A percentile compares a stretch with the other conserved stretches of the same genome.
These are phyloP conservation scores for Drosophila suzukii DNA, from an alignment of 1,140 invertebrate genomes.

Conservation along the genomic window DNA sequence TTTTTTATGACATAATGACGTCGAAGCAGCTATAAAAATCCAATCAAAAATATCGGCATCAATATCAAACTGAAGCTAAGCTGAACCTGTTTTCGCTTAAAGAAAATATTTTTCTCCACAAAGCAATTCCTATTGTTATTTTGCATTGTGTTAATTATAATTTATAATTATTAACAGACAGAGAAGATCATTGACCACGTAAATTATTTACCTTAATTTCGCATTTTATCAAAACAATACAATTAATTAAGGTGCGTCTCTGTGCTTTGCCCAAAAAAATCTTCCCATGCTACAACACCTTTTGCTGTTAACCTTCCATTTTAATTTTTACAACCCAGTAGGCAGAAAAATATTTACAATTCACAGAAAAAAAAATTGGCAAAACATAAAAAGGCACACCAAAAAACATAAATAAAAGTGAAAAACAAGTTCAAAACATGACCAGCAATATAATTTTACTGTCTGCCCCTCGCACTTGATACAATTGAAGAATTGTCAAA, in stretches of 20 bases:
- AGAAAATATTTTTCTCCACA: slow-evolving; percentile 15
- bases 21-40: slow-evolving; percentile 49
- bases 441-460: slow-evolving; percentile 71
- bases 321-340: slow-evolving; percentile 39
- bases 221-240: slow-evolving; percentile 35
- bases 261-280: slow-evolving; percentile 11
- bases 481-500: slow-evolving; percentile 79
- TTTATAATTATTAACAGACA: slow-evolving; percentile 8
- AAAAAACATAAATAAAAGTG: slow-evolving; percentile 35
- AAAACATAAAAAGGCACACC: slow-evolving; percentile 49
- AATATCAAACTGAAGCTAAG: neutral
- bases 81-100: slow-evolving; percentile 45
- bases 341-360: slow-evolving; percentile 38
- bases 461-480: slow-evolving; percentile 40
- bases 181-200: slow-evolving; percentile 47
- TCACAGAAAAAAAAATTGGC: slow-evolving; percentile 54
- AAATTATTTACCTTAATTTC: slow-evolving; percentile 29
- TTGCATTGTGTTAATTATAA: slow-evolving; percentile 8
- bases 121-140: slow-evolving; percentile 18
- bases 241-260: slow-evolving; percentile 9
- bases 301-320: slow-evolving; percentile 42
- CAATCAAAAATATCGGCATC: slow-evolving; percentile 32
- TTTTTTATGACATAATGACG: slow-evolving; percentile 49
- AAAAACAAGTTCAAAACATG: slow-evolving; percentile 58
- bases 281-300: slow-evolving; percentile 8